phyloP scores from a whole-genome alignment of 1,140 invertebrate species.

The Solenopsis fugax region DNA sequence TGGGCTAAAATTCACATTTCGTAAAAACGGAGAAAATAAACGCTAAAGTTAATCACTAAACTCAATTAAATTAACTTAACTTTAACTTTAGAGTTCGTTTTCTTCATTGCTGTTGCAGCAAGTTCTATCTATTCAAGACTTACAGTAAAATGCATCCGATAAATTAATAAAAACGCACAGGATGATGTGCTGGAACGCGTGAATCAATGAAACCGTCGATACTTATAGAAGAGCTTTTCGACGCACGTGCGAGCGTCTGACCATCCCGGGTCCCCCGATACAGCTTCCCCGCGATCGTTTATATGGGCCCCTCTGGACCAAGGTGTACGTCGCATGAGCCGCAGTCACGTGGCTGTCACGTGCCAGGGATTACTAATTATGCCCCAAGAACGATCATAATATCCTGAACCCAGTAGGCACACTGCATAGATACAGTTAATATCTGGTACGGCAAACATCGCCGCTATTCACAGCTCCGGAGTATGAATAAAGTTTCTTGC shows the following conservation, averaged over 20 bases:
- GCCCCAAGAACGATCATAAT: constrained; percentile 84
- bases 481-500: constrained; percentile 81
- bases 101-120: no score
- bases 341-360: constrained; percentile 82
- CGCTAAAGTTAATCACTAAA: no score
- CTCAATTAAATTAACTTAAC: no score
- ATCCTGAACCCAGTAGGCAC: constrained; percentile 80
- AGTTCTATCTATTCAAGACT: not conserved
- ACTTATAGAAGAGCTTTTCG: constrained; percentile 24
- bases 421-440: constrained; percentile 85
- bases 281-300: constrained; percentile 33
- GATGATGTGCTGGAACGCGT: constrained; percentile 29
- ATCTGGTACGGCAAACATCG: constrained; percentile 83
- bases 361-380: constrained; percentile 86
- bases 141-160: not conserved
- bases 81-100: no score
- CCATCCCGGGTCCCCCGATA: not conserved
- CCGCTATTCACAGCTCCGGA: constrained; percentile 70
- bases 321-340: constrained; percentile 73
- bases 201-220: constrained; percentile 54
- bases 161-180: not conserved
- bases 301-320: constrained; percentile 62
- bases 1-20: no score
- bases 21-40: no score
- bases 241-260: constrained; percentile 39